Evolutionary conservation across 2,888 invertebrate genomes (phyloP).

Genomic region (Mactromeris polynyma): DNA sequence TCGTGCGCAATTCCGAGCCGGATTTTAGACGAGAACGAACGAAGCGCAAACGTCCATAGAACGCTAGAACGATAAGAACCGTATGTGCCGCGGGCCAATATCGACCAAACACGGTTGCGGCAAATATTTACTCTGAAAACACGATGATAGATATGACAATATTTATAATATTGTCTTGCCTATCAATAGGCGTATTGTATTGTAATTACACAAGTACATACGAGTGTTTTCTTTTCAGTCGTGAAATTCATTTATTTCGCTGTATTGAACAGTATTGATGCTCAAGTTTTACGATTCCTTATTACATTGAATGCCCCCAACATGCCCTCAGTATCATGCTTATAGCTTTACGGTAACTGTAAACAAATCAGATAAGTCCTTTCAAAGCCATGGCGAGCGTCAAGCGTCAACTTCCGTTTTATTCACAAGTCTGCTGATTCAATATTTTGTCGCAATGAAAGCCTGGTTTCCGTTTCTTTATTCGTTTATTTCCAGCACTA

Average conservation of each 20-base stretch:
- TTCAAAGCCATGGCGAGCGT: constrained; percentile 9
- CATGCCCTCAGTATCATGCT: constrained; percentile 1
- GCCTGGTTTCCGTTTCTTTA: constrained; percentile 38
- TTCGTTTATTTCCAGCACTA: constrained; percentile 36
- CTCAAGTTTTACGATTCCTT: not conserved
- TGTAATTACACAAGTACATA: constrained; percentile 18
- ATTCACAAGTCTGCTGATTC: constrained; percentile 31
- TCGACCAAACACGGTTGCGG: constrained; percentile 41
- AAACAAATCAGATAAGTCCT: constrained; percentile 22
- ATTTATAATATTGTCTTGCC: constrained; percentile 48
- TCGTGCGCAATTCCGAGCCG: constrained; percentile 27
- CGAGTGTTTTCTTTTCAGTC: constrained; percentile 1
- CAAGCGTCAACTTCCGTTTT: constrained; percentile 36
- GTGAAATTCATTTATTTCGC: constrained; percentile 16
- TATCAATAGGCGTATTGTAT: constrained; percentile 21
- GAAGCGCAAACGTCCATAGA: constrained; percentile 37
- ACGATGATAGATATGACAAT: constrained; percentile 51
- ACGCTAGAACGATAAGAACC: constrained; percentile 19
- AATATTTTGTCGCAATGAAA: constrained; percentile 38
- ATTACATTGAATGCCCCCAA: not conserved
- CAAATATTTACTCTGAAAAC: constrained; percentile 55
- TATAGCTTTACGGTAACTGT: not conserved
- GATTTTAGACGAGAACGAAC: constrained; percentile 30
- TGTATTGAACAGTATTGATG: not conserved
- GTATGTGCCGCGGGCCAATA: constrained; percentile 29